These are phyloP conservation scores for Mesochorus sp. DNA, from an alignment of 2,888 invertebrate genomes.

Conservation along the genomic window DNA sequence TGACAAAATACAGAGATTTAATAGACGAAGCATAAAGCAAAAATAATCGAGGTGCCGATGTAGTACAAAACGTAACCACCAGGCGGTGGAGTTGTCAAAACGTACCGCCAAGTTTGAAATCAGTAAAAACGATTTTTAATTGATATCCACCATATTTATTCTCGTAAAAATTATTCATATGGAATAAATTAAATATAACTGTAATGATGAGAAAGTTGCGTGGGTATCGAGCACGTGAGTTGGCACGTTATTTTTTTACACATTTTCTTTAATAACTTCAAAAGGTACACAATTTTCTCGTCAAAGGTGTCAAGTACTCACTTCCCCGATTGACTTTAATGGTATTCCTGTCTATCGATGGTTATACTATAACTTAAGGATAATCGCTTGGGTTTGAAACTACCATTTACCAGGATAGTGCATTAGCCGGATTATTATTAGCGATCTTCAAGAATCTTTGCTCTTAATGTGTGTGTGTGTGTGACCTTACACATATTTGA, in stretches of 20 bases:
- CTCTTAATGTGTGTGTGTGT: slow-evolving; percentile 34
- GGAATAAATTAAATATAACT: too few relatives aligned
- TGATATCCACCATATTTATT: background rate
- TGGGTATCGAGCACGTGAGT: too few relatives aligned
- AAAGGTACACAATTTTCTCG: slow-evolving; percentile 27
- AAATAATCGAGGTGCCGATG: too few relatives aligned
- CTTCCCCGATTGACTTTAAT: slow-evolving; percentile 40
- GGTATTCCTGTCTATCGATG: slow-evolving; percentile 39
- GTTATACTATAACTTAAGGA: slow-evolving; percentile 45
- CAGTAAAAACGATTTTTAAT: too few relatives aligned
- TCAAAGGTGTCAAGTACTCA: slow-evolving; percentile 37
- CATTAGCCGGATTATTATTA: slow-evolving; percentile 60
- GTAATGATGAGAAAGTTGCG: too few relatives aligned
- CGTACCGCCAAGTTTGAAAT: too few relatives aligned
- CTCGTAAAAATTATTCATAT: too few relatives aligned
- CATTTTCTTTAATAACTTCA: background rate
- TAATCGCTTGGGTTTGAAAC: slow-evolving; percentile 45
- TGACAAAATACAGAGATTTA: too few relatives aligned
- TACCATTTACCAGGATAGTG: slow-evolving; percentile 46
- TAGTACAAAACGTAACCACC: too few relatives aligned
- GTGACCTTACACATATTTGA: background rate
- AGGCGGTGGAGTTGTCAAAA: too few relatives aligned
- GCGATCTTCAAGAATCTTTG: slow-evolving; percentile 5
- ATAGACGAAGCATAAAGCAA: too few relatives aligned
- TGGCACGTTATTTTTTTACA: background rate